Base-by-base conservation (phyloP, 2,113 vertebrate species). In the Caranx melampygus region DNA sequence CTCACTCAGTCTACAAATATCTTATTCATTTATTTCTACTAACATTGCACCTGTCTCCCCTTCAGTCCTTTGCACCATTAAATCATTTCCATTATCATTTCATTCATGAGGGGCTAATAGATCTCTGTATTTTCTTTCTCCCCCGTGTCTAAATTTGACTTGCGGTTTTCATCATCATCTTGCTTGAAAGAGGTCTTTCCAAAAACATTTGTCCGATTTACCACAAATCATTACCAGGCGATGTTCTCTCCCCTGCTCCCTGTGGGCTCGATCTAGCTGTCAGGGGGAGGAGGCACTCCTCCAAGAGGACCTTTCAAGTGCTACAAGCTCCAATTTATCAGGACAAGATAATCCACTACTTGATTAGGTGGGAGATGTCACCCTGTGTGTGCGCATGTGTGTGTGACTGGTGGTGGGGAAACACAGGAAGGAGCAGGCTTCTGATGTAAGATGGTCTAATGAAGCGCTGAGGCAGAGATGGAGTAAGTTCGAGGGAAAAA, bases 311-410 rank as follows among this genome's bases (percentile, higher is more conserved):
- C 93, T 94, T 93, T 94, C 88, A 92, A 26, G 55, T 92, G 86
- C 87, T 88, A 88, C 87, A 61, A 63, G 88, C 92, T 95, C 92
- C 94, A 95, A 93, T 95, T 95, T 94, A 95, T 92, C 94, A 94
- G 92, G 88, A 95, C 93, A 94, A 95, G 92, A 95, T 94, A 95
- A 94, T 94, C 93, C 92, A 88, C 88, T 78, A 90, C 90, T 95
- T 94, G 93, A 94, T 94, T 92, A 95, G 92, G 92, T 94, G 77
- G 90, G 83, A 94, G 92, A 94, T 93, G 93, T 93, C 92, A 94
- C 86, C 83, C 82, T 90, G 80, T 84, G 88, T 21, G 75, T 90
- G 92, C 45, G 61, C 84, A 74, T 34, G 75, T 31, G 60, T 70
- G 81, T 55, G 13, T 47, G 31, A 37, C 74, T 45, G 70, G 85